Evolutionary conservation across 2,113 vertebrate genomes (phyloP).

Genomic region (Sander lucioperca): DNA sequence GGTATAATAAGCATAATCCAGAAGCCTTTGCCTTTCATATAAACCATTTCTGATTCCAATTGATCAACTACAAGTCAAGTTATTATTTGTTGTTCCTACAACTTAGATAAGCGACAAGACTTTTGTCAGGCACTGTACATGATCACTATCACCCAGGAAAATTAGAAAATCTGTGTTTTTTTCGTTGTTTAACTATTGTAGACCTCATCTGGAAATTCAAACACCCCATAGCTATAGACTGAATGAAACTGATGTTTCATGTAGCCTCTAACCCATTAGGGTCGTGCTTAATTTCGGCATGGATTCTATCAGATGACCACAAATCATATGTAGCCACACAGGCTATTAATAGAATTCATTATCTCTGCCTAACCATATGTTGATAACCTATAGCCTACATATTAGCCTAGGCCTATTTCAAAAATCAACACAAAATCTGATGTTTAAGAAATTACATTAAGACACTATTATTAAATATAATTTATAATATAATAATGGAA

Average conservation of each 20-base stretch:
- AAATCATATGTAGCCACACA: background rate
- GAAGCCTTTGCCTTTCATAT: too few relatives aligned
- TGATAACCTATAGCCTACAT: background rate
- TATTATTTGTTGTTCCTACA: too few relatives aligned
- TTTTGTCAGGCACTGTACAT: too few relatives aligned
- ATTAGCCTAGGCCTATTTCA: background rate
- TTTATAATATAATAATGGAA: too few relatives aligned
- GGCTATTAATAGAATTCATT: background rate
- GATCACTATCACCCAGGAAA: background rate
- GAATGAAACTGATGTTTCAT: background rate
- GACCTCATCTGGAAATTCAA: background rate
- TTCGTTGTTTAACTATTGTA: background rate
- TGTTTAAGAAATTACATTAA: background rate
- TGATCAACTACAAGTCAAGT: too few relatives aligned
- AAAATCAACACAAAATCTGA: background rate
- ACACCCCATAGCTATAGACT: background rate
- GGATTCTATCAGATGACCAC: conserved; percentile 2
- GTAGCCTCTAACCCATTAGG: background rate
- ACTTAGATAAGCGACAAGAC: too few relatives aligned
- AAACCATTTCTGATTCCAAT: too few relatives aligned
- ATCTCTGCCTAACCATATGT: background rate
- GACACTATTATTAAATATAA: background rate
- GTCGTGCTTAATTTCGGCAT: conserved; percentile 2
- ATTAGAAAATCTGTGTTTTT: background rate
- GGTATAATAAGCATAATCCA: too few relatives aligned